Conservation (phyloP, 2,113 vertebrate species). For the Pithys albifrons region DNA sequence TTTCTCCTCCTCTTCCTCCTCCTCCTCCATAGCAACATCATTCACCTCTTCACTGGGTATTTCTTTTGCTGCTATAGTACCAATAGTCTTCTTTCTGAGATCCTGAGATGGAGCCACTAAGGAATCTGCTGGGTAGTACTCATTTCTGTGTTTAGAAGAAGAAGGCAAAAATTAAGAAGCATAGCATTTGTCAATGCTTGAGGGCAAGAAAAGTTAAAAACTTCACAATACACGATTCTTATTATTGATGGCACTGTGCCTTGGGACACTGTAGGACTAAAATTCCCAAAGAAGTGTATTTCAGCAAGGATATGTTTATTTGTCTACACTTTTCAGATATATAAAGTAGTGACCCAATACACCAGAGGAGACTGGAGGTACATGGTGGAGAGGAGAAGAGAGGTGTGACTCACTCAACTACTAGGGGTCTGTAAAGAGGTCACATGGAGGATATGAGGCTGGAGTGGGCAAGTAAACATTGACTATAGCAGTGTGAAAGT, state of each 20-base stretch:
- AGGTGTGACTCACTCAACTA: background rate
- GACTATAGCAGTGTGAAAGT: background rate
- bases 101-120: slow-evolving; percentile 90
- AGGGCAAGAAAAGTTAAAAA: background rate
- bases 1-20: slow-evolving; percentile 8
- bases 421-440: background rate
- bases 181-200: background rate
- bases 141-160: slow-evolving; percentile 78
- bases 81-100: slow-evolving; percentile 75
- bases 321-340: background rate
- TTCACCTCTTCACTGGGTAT: slow-evolving; percentile 23
- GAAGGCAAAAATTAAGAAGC: background rate
- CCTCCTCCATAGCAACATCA: slow-evolving; percentile 55
- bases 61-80: slow-evolving; percentile 18
- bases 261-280: background rate
- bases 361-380: background rate
- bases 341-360: background rate
- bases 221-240: background rate
- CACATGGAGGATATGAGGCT: background rate
- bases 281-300: background rate
- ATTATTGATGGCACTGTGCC: background rate
- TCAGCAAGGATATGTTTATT: background rate
- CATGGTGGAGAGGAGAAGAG: background rate
- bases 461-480: background rate
- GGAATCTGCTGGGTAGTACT: slow-evolving; percentile 90